Conservation (phyloP, 1,140 invertebrate genomes). For the Luehdorfia chinensis region DNA sequence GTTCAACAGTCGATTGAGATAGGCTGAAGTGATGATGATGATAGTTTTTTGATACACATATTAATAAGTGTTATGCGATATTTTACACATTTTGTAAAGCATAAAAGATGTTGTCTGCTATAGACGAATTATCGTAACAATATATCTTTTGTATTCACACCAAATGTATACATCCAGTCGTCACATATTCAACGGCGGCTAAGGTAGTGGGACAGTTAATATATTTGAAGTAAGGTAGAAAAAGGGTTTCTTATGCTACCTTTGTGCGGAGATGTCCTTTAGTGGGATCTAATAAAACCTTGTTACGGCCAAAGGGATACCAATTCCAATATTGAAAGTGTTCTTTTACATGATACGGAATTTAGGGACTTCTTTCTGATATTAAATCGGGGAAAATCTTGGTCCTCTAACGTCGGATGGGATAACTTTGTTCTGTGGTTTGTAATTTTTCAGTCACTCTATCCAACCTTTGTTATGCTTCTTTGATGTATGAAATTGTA, state of each 20-base stretch:
- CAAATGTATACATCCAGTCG: conserved; percentile 19
- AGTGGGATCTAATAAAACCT: conserved; percentile 76
- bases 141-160: no score
- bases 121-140: no score
- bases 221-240: conserved; percentile 74
- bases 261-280: conserved; percentile 73
- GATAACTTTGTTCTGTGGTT: conserved; percentile 5
- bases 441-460: background rate
- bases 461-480: background rate
- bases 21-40: no score
- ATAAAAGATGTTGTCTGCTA: no score
- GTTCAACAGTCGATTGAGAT: no score
- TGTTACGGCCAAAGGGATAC: conserved; percentile 75
- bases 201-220: conserved; percentile 70
- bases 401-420: conserved; percentile 19
- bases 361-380: conserved; percentile 71
- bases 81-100: no score
- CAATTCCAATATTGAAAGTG: conserved; percentile 75
- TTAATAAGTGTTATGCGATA: no score
- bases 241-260: conserved; percentile 71
- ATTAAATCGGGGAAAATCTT: conserved; percentile 69
- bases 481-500: no score
- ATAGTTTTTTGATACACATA: no score
- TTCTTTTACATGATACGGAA: conserved; percentile 76
- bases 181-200: conserved; percentile 17